Evolutionary conservation across 2,888 invertebrate species (phyloP).

Genomic region (Cephus sareptanus): DNA sequence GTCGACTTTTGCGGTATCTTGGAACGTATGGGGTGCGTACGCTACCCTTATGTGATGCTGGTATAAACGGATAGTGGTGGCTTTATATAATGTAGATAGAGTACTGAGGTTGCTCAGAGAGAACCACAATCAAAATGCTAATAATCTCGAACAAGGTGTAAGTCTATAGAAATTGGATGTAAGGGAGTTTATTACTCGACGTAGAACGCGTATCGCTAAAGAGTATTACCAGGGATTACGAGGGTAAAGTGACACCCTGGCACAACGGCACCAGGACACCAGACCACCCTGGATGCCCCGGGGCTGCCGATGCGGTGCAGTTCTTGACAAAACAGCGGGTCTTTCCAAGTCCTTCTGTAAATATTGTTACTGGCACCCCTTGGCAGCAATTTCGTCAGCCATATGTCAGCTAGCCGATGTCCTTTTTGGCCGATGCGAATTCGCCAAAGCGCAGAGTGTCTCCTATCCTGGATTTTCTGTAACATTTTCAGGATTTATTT

Average conservation of each 20-base stretch:
- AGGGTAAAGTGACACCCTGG: slow-evolving; percentile 58
- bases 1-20: background rate
- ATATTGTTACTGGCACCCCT: slow-evolving; percentile 64
- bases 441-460: background rate
- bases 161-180: slow-evolving; percentile 62
- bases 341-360: slow-evolving; percentile 58
- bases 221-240: slow-evolving; percentile 62
- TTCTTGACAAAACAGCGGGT: slow-evolving; percentile 63
- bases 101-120: slow-evolving; percentile 18
- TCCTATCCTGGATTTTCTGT: background rate
- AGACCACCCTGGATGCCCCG: background rate
- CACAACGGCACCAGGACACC: slow-evolving; percentile 28
- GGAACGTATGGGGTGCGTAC: background rate
- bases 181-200: slow-evolving; percentile 37
- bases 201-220: slow-evolving; percentile 47
- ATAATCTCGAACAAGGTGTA: slow-evolving; percentile 58
- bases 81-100: background rate
- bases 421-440: slow-evolving; percentile 43
- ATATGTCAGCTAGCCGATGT: slow-evolving; percentile 57
- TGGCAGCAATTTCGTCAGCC: slow-evolving; percentile 59
- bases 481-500: background rate
- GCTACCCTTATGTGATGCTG: background rate
- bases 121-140: slow-evolving; percentile 62
- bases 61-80: background rate
- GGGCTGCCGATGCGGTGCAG: slow-evolving; percentile 42